Conservation (phyloP, 2,113 vertebrate species). For the Myotis brandtii region DNA sequence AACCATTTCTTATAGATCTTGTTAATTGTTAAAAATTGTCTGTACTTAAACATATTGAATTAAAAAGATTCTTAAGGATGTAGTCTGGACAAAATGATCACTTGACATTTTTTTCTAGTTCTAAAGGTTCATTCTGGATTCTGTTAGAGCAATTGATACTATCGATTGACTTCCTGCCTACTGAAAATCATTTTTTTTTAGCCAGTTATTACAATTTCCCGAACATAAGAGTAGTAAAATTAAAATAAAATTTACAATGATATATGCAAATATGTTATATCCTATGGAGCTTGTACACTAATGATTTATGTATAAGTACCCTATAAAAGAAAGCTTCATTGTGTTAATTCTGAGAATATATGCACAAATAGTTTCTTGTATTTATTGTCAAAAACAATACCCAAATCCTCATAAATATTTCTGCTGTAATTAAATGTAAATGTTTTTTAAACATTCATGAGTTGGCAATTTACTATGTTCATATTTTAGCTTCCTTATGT, state of each 20-base stretch:
- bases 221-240: constrained; percentile 25
- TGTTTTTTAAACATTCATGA: constrained; percentile 39
- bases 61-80: constrained; percentile 27
- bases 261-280: constrained; percentile 36
- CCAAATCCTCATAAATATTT: constrained; percentile 64
- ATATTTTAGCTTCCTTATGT: constrained; percentile 73
- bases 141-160: neutral
- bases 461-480: constrained; percentile 71
- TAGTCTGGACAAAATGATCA: constrained; percentile 35
- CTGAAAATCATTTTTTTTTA: neutral
- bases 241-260: constrained; percentile 53
- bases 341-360: constrained; percentile 57
- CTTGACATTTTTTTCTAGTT: constrained; percentile 52
- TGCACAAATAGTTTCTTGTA: constrained; percentile 57
- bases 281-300: constrained; percentile 1
- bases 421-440: constrained; percentile 64
- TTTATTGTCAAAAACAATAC: constrained; percentile 68
- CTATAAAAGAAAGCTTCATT: constrained; percentile 63
- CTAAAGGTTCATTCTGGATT: neutral
- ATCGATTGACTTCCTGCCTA: neutral
- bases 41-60: neutral
- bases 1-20: constrained; percentile 11
- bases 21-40: constrained; percentile 30
- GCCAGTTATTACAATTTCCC: constrained; percentile 54
- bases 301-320: constrained; percentile 53